These are phyloP conservation scores for Nipponia nippon DNA, from an alignment of 2,113 vertebrate genomes.

Conservation along the genomic window DNA sequence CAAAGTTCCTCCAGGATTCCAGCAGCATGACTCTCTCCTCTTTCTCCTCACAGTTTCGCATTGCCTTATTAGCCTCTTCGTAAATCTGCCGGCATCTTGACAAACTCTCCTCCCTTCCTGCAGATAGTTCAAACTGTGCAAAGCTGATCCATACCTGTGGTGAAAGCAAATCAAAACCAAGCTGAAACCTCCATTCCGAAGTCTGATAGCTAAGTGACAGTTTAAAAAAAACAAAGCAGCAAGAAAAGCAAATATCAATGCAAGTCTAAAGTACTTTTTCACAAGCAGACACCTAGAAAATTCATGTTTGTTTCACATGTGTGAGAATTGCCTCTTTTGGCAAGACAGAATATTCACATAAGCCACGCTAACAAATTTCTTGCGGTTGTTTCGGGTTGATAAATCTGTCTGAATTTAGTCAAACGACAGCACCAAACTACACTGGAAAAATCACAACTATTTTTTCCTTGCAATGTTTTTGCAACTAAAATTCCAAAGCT, in stretches of 20 bases:
- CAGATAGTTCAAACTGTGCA: constrained; percentile 91
- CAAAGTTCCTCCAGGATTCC: constrained; percentile 90
- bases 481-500: neutral
- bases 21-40: constrained; percentile 96
- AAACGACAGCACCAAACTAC: neutral
- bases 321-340: neutral
- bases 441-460: neutral
- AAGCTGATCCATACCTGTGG: constrained; percentile 96
- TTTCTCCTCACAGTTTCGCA: constrained; percentile 94
- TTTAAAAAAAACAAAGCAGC: too few relatives aligned
- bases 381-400: fast-evolving
- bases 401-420: neutral
- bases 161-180: neutral
- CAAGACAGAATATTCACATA: fast-evolving
- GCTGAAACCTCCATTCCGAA: neutral
- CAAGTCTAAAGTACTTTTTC: neutral
- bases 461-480: neutral
- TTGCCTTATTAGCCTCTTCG: constrained; percentile 92
- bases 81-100: constrained; percentile 85
- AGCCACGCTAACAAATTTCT: fast-evolving
- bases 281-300: neutral
- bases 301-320: fast-evolving
- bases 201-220: fast-evolving
- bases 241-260: fast-evolving
- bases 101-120: constrained; percentile 76